A percentile compares a stretch with the other conserved stretches of the same genome.
Conservation (phyloP, 2,888 invertebrate species). For the Pandemis cinnamomeana region DNA sequence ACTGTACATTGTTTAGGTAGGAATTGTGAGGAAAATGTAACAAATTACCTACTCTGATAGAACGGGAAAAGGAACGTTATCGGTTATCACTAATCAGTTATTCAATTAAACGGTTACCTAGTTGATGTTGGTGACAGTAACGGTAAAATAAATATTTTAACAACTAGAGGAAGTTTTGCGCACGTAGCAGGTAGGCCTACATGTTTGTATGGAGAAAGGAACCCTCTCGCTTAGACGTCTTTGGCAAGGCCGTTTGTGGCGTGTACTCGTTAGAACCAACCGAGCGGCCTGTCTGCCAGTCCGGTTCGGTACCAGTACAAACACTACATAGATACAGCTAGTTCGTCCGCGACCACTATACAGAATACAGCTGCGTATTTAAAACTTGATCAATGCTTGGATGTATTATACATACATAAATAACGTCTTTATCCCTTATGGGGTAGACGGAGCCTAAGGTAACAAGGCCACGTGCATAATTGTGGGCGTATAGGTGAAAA, state of each 20-base stretch:
- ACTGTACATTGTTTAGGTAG: background rate
- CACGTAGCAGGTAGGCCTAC: conserved; percentile 37
- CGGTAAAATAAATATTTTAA: conserved; percentile 38
- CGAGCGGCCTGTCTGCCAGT: conserved; percentile 53
- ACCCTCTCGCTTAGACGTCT: conserved; percentile 66
- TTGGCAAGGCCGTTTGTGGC: conserved; percentile 67
- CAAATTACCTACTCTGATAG: background rate
- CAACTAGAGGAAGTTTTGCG: conserved; percentile 28
- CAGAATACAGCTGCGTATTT: conserved; percentile 22
- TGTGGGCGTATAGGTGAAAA: too few species aligned
- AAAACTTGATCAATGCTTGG: conserved; percentile 2
- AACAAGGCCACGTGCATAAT: too few species aligned
- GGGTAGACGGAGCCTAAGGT: too few species aligned
- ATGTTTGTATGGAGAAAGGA: conserved; percentile 62
- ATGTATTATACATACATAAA: background rate
- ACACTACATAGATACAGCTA: conserved; percentile 19
- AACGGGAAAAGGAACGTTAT: too few species aligned
- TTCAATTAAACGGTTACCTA: background rate
- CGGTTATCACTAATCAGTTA: background rate
- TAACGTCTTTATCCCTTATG: too few species aligned
- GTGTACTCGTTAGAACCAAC: conserved; percentile 42
- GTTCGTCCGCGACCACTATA: background rate
- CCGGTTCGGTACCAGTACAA: conserved; percentile 37
- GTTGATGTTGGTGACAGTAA: conserved; percentile 24
- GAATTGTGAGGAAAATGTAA: background rate